phyloP scores from a whole-genome alignment of 1,140 invertebrate species.

The Mya arenaria region DNA sequence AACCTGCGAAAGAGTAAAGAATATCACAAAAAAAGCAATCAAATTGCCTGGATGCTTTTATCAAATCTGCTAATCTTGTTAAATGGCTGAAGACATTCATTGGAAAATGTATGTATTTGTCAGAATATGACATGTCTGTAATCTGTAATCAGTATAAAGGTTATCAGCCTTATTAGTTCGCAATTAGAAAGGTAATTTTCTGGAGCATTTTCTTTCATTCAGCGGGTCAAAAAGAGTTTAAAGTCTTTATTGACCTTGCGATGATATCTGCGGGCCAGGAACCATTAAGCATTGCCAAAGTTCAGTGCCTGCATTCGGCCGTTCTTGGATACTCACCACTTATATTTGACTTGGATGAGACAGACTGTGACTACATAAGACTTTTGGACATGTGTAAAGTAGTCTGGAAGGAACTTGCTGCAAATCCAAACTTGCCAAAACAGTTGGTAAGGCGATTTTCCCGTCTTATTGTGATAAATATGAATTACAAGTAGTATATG shows the following conservation, averaged over 20 bases:
- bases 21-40: constrained; percentile 52
- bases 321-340: constrained; percentile 76
- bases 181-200: no score
- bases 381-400: constrained; percentile 70
- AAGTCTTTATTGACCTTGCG: constrained; percentile 79
- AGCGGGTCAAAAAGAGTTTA: constrained; percentile 73
- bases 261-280: constrained; percentile 77
- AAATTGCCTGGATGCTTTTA: constrained; percentile 64
- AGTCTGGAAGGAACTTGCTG: constrained; percentile 72
- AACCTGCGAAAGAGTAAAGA: constrained; percentile 55
- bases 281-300: constrained; percentile 69
- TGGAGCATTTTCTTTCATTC: no score
- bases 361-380: constrained; percentile 55
- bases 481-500: no score
- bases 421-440: constrained; percentile 66
- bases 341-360: constrained; percentile 71
- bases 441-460: constrained; percentile 67
- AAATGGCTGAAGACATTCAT: constrained; percentile 70
- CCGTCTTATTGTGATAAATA: neutral
- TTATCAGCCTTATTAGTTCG: no score
- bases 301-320: constrained; percentile 74
- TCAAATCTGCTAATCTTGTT: constrained; percentile 61
- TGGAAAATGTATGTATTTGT: constrained; percentile 44
- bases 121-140: no score
- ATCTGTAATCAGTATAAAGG: no score